Conservation (phyloP, 1,140 invertebrate genomes). For the Stratiolaelaps scimitus region DNA sequence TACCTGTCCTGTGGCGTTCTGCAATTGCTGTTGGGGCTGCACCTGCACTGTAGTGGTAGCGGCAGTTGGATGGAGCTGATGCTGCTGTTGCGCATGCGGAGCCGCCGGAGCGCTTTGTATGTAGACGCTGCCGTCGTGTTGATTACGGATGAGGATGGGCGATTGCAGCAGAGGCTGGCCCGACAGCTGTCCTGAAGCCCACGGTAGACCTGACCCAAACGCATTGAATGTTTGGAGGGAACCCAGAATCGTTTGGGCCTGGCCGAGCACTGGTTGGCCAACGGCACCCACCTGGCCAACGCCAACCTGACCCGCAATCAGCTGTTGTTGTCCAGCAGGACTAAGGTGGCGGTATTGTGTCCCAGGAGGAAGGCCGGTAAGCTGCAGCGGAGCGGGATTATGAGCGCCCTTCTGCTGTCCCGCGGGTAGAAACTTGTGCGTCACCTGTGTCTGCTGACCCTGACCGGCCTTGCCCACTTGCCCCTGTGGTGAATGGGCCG, state of each 20-base stretch:
- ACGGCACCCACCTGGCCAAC: not conserved
- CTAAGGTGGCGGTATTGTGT: constrained; percentile 5
- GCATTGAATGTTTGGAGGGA: constrained; percentile 18
- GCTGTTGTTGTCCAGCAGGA: not conserved
- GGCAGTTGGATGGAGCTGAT: not conserved
- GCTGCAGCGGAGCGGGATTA: not conserved
- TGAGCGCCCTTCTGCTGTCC: constrained; percentile 4
- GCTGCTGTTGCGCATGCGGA: constrained; percentile 7
- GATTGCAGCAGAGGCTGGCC: constrained; percentile 5
- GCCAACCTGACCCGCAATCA: not conserved
- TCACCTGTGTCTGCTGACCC: too few relatives aligned
- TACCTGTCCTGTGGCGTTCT: not conserved
- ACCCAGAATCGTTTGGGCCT: not conserved
- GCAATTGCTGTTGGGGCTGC: constrained; percentile 13
- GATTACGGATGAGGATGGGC: constrained; percentile 16
- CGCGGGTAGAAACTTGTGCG: not conserved
- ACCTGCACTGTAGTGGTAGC: not conserved
- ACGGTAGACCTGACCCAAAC: constrained; percentile 6
- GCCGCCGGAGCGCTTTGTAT: constrained; percentile 2
- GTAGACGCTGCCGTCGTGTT: constrained; percentile 15
- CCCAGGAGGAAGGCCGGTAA: not conserved
- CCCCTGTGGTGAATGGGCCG: too few relatives aligned
- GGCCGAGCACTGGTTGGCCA: constrained; percentile 1
- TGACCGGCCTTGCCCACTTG: too few relatives aligned
- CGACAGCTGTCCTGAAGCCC: constrained; percentile 1